A percentile compares a stretch with the other conserved stretches of the same genome.
Evolutionary conservation across 1,140 invertebrate genomes (phyloP).

Genomic region (Panagrolaimus sp.): DNA sequence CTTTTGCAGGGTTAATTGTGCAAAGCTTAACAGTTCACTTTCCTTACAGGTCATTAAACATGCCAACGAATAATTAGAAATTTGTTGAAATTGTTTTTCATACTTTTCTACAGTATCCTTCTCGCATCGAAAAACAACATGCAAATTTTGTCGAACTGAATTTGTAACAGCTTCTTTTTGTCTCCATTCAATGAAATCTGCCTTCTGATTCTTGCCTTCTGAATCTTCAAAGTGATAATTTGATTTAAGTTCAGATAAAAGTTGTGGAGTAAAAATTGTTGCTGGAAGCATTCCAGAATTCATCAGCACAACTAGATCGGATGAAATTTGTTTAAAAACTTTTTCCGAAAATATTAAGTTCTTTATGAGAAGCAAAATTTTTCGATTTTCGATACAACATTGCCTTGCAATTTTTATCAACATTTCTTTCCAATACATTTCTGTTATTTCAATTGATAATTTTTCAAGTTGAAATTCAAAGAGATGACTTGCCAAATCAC

Average conservation of each 20-base stretch:
- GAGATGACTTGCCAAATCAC: constrained; percentile 22
- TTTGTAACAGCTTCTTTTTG: constrained; percentile 28
- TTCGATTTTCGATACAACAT: constrained; percentile 20
- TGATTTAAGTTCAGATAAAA: background rate
- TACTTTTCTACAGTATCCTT: constrained; percentile 25
- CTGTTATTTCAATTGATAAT: constrained; percentile 23
- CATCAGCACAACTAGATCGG: constrained; percentile 30
- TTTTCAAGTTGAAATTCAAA: constrained; percentile 20
- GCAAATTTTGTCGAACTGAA: constrained; percentile 30
- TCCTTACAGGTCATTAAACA: constrained; percentile 36
- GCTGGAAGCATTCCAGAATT: constrained; percentile 29
- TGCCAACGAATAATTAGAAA: constrained; percentile 31
- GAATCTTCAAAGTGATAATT: background rate
- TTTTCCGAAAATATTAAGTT: constrained; percentile 29
- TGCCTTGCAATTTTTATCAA: constrained; percentile 22
- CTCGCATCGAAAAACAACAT: constrained; percentile 31
- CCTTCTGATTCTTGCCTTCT: background rate
- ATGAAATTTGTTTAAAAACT: constrained; percentile 21
- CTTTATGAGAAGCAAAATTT: constrained; percentile 25
- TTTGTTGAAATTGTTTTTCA: constrained; percentile 24
- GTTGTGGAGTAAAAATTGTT: constrained; percentile 31
- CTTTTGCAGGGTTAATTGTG: background rate
- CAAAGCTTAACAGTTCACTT: constrained; percentile 14
- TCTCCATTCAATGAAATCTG: constrained; percentile 28
- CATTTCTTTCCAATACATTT: constrained; percentile 28